These are phyloP conservation scores for Brenthis daphne DNA, from an alignment of 2,888 invertebrate species.

Conservation along the genomic window DNA sequence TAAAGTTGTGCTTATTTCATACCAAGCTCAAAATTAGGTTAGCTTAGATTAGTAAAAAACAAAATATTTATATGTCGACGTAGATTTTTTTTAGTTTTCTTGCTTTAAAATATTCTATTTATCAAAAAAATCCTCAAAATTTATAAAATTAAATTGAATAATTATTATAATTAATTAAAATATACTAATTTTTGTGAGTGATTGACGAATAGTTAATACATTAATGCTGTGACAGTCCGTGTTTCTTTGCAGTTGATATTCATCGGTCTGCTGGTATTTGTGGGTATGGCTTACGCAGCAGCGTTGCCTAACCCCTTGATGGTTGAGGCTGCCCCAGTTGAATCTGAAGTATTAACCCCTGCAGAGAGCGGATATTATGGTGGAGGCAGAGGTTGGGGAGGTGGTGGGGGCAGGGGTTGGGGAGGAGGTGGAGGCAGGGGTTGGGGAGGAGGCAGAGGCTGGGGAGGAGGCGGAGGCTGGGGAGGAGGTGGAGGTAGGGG, in stretches of 20 bases:
- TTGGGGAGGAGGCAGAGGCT: constrained; percentile 28
- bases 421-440: constrained; percentile 26
- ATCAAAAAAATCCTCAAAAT: too few species aligned
- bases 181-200: too few species aligned
- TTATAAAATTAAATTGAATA: too few species aligned
- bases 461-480: constrained; percentile 30
- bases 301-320: constrained; percentile 48
- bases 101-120: too few species aligned
- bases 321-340: constrained; percentile 1
- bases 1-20: too few species aligned
- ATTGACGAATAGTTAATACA: neutral
- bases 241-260: constrained; percentile 51
- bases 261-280: constrained; percentile 53
- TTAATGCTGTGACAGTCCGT: neutral
- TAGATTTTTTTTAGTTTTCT: too few species aligned
- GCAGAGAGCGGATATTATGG: constrained; percentile 17
- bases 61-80: too few species aligned
- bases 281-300: constrained; percentile 52
- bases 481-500: constrained; percentile 30
- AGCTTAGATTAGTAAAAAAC: too few species aligned
- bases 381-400: neutral
- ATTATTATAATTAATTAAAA: too few species aligned
- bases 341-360: constrained; percentile 18
- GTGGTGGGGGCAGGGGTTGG: constrained; percentile 5
- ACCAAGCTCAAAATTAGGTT: too few species aligned